A percentile compares a stretch with the other conserved stretches of the same genome.
These are phyloP conservation scores for Bostrychus sinensis DNA, from an alignment of 2,113 vertebrate genomes.

Conservation along the genomic window DNA sequence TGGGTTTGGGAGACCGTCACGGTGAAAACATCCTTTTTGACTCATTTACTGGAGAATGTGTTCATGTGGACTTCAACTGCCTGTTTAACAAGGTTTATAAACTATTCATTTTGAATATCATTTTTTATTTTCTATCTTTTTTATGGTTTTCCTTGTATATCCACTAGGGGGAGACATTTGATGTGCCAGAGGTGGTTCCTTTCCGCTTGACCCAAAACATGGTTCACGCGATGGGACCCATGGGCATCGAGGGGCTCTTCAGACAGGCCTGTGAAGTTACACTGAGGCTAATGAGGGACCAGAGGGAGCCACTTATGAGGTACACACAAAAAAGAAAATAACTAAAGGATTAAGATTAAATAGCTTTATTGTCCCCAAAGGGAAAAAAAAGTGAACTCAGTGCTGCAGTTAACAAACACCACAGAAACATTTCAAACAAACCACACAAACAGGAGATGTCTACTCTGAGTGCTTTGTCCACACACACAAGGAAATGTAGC, in stretches of 20 bases:
- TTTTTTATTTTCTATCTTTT: neutral
- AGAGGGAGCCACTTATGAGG: conserved; percentile 96
- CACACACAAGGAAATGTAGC: too few relatives aligned
- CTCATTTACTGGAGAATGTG: conserved; percentile 94
- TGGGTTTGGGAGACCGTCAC: conserved; percentile 96
- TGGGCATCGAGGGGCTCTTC: conserved; percentile 98
- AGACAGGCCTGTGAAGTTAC: conserved; percentile 97
- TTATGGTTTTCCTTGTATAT: neutral
- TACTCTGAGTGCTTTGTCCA: too few relatives aligned
- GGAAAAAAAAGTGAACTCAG: neutral
- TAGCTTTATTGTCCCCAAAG: too few relatives aligned
- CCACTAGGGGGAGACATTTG: conserved; percentile 95
- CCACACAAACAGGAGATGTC: neutral
- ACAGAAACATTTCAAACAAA: neutral
- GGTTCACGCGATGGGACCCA: conserved; percentile 98
- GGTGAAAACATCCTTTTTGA: conserved; percentile 98
- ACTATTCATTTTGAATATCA: neutral
- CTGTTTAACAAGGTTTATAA: conserved; percentile 94
- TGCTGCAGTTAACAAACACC: neutral
- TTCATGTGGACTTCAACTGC: conserved; percentile 99
- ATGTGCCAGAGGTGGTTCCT: conserved; percentile 96
- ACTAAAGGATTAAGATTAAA: neutral
- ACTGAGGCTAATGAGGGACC: conserved; percentile 92
- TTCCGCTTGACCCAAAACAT: conserved; percentile 98
- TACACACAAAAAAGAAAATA: conserved; percentile 48